These are phyloP conservation scores for Aradophagus sp. DNA, from an alignment of 1,140 invertebrate genomes.

Conservation along the genomic window DNA sequence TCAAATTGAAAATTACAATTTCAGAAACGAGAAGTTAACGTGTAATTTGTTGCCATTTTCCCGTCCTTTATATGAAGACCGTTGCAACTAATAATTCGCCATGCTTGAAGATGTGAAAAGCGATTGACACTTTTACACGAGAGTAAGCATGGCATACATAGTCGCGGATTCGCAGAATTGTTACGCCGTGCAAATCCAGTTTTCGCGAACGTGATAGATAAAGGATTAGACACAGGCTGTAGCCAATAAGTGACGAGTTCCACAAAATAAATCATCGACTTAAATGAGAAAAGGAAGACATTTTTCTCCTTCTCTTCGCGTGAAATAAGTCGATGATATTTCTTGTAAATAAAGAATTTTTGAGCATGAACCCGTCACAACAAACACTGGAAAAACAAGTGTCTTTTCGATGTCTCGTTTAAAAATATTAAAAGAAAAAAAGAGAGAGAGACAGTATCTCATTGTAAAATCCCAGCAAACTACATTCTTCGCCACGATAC, in stretches of 20 bases:
- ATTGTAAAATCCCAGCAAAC: no score
- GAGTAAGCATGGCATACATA: slow-evolving; percentile 50
- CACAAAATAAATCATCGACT: slow-evolving; percentile 13
- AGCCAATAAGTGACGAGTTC: slow-evolving; percentile 53
- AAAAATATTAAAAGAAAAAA: no score
- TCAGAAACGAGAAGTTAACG: slow-evolving; percentile 16
- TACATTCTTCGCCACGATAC: no score
- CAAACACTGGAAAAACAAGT: no score
- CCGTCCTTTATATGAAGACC: no score
- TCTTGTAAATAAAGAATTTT: no score
- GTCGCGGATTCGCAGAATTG: slow-evolving; percentile 29
- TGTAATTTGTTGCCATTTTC: slow-evolving; percentile 5
- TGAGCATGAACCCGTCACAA: no score
- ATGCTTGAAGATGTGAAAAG: slow-evolving; percentile 53
- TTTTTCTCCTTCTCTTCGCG: no score
- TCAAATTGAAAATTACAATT: slow-evolving; percentile 25
- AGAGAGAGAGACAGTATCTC: no score
- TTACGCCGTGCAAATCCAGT: slow-evolving; percentile 48
- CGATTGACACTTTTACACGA: slow-evolving; percentile 50
- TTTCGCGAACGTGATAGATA: slow-evolving; percentile 44
- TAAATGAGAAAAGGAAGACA: no score
- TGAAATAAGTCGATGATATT: no score
- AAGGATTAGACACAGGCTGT: slow-evolving; percentile 43
- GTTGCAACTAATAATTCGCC: slow-evolving; percentile 39
- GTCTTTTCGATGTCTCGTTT: no score